Evolutionary conservation across 2,888 invertebrate species (phyloP).

Genomic region (Yponomeuta cagnagella): DNA sequence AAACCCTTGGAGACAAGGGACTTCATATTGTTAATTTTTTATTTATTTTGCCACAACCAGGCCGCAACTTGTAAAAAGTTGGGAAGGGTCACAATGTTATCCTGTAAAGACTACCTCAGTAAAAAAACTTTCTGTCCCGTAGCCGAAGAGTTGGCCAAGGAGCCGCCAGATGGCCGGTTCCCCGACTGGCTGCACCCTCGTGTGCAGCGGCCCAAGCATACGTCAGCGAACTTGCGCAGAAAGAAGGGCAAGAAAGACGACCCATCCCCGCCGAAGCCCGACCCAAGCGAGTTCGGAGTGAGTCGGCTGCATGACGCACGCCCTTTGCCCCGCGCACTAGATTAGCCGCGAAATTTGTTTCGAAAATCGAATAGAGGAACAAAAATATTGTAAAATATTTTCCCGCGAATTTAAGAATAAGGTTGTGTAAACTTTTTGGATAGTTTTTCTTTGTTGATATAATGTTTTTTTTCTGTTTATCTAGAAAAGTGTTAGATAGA

Average conservation of each 20-base stretch:
- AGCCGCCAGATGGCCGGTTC: conserved; percentile 63
- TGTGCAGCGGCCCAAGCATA: conserved; percentile 55
- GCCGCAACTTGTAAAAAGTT: too few relatives aligned
- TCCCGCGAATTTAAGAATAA: too few relatives aligned
- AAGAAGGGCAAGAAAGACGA: conserved; percentile 29
- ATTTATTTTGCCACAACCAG: too few relatives aligned
- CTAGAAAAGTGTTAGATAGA: too few relatives aligned
- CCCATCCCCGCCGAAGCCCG: conserved; percentile 27
- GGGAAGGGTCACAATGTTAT: too few relatives aligned
- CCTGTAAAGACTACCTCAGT: too few relatives aligned
- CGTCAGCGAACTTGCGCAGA: conserved; percentile 53
- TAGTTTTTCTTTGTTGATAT: too few relatives aligned
- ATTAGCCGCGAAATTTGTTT: neutral
- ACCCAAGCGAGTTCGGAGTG: neutral
- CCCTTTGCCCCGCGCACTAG: neutral
- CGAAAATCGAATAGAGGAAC: neutral
- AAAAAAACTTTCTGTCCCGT: conserved; percentile 23
- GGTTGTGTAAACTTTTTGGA: too few relatives aligned
- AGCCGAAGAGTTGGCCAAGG: conserved; percentile 68
- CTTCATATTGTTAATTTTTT: too few relatives aligned
- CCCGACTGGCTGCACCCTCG: conserved; percentile 63
- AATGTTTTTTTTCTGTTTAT: too few relatives aligned
- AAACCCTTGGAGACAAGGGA: too few relatives aligned
- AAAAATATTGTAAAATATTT: neutral
- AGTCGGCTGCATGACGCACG: neutral